Conservation (phyloP, 2,888 invertebrate genomes). For the Encarsia formosa region DNA sequence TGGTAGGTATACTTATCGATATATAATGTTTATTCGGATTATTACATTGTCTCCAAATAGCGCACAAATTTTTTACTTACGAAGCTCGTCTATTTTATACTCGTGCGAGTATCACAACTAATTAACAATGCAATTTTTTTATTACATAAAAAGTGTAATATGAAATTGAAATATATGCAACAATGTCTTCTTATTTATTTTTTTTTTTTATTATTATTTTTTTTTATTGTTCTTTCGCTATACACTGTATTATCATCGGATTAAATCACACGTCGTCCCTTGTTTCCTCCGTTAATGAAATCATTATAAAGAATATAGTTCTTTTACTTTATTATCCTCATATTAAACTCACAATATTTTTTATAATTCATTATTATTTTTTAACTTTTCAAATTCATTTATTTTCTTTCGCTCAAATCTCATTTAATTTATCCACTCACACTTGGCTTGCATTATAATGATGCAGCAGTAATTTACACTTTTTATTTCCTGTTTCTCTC, state of each 20-base stretch:
- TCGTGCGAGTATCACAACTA: constrained; percentile 33
- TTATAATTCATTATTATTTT: not conserved
- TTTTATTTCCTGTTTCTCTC: constrained; percentile 6
- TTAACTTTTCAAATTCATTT: not conserved
- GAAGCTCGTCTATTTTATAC: constrained; percentile 19
- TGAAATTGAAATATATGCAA: constrained; percentile 38
- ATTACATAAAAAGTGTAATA: constrained; percentile 33
- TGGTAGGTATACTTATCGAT: not conserved
- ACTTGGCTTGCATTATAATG: constrained; percentile 16
- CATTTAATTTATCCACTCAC: constrained; percentile 7
- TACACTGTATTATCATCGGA: no score
- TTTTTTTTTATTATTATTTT: constrained; percentile 10
- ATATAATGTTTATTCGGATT: constrained; percentile 19
- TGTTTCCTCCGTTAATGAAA: constrained; percentile 15
- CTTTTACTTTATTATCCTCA: constrained; percentile 7
- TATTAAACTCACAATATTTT: constrained; percentile 8
- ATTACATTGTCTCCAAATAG: not conserved
- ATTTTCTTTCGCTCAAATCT: not conserved
- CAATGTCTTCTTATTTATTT: constrained; percentile 33
- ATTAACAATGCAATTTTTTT: constrained; percentile 34
- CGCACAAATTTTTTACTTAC: constrained; percentile 25
- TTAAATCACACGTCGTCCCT: constrained; percentile 9
- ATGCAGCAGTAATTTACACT: constrained; percentile 20
- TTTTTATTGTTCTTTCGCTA: constrained; percentile 16
- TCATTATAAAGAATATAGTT: constrained; percentile 25